Evolutionary conservation across 35 echinoderm and acorn worm species (phyloP), one percentile per base, ranked within the genome.

Genomic region (Anneissia japonica): DNA sequence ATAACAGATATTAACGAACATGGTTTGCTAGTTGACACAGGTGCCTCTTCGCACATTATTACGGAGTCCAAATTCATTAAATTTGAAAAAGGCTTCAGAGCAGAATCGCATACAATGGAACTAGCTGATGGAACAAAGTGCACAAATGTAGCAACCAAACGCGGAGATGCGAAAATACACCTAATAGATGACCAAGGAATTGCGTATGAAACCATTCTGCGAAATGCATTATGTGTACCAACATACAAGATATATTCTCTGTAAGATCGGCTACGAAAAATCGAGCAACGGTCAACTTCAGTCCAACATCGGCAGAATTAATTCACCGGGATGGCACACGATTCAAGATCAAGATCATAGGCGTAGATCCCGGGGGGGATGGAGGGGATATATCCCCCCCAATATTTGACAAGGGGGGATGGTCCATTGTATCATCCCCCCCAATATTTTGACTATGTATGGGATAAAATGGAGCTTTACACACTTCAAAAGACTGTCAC

Each of bases 271-370:
- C 75, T 2, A 87, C 75, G 4, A 16, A 4, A 35, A 72, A 88
- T 13, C 43, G 86, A 34, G 86, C 77, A 80, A 88, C 14, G 17
- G 76, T 81, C 4, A 56, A 37, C 38, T 88, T 88, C 51, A 28
- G 32, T 30, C n/a, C 46, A 34, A 46, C 35, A 86, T 79, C 86
- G 80, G 73, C 73, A 7, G 4, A 14, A 73, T 76, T 56, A 17
- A 4, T 46, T 38, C 86, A 88, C n/a, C 46, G 55, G 51, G 86
- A 81, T 88, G 86, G 86, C n/a, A 88, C 77, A 29, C 7, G 14
- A 16, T 87, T 87, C 34, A 78, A 30, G 21, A 87, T 78, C 41
- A 36, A 87, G 51, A 72, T 77, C 38, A 73, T 32, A 46, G 35
- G 75, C 4, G n/a, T n/a, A n/a, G n/a, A n/a, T n/a, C n/a, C n/a